These are phyloP conservation scores for Agrilus mali DNA, from an alignment of 2,888 invertebrate species.

Conservation along the genomic window DNA sequence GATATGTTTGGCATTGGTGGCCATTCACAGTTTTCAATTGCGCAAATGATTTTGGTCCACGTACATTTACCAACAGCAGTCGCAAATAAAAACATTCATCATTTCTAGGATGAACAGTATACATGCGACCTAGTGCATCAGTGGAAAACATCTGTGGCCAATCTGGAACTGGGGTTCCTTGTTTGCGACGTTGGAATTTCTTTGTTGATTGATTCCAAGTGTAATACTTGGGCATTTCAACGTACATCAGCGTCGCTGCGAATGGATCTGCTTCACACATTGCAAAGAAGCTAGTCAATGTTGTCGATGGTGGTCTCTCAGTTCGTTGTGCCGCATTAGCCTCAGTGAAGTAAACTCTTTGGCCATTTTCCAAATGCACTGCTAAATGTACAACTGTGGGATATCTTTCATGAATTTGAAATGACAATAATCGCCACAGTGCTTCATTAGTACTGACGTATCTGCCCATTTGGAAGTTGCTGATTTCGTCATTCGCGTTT, in stretches of 20 bases:
- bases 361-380: slow-evolving; percentile 12
- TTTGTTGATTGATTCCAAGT: slow-evolving; percentile 9
- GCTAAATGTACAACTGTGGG: slow-evolving; percentile 4
- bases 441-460: slow-evolving; percentile 20
- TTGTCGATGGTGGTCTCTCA: slow-evolving; percentile 10
- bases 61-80: slow-evolving; percentile 6
- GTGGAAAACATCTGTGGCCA: slow-evolving; percentile 2
- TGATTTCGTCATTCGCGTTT: slow-evolving; percentile 16
- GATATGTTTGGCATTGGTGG: slow-evolving; percentile 5
- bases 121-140: slow-evolving; percentile 14
- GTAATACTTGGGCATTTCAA: slow-evolving; percentile 9
- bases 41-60: slow-evolving; percentile 7
- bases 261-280: slow-evolving; percentile 9
- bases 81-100: slow-evolving; percentile 6
- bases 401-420: slow-evolving; percentile 7
- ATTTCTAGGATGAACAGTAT: slow-evolving; percentile 17
- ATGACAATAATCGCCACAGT: slow-evolving; percentile 15
- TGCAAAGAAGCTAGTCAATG: slow-evolving; percentile 9
- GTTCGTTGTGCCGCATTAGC: slow-evolving; percentile 9
- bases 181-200: slow-evolving; percentile 8
- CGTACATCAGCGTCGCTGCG: slow-evolving; percentile 10
- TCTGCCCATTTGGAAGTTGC: slow-evolving; percentile 16
- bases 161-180: slow-evolving; percentile 6
- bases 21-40: slow-evolving; percentile 9
- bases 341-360: slow-evolving; percentile 15